phyloP scores from a whole-genome alignment of 2,113 vertebrate genomes.

The Craseonycteris thonglongyai region DNA sequence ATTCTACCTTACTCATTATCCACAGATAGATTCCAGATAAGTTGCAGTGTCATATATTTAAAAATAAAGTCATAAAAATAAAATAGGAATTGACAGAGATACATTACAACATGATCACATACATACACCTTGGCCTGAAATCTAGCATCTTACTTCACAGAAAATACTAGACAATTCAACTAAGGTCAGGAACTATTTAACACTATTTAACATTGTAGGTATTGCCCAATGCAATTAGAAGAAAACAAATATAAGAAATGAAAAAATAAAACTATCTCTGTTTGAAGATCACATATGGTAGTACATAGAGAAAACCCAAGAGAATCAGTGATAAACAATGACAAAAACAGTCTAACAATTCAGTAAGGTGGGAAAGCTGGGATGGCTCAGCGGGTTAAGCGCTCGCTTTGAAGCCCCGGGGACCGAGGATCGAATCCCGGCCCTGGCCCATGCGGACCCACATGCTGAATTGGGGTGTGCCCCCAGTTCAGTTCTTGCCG shows the following conservation, averaged over 20 bases:
- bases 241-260: not conserved
- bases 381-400: too few relatives aligned
- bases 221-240: not conserved
- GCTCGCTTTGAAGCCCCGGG: too few relatives aligned
- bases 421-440: too few relatives aligned
- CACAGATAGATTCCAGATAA: not conserved
- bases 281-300: not conserved
- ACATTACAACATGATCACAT: not conserved
- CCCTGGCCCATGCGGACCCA: too few relatives aligned
- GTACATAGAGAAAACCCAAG: slow-evolving; percentile 9
- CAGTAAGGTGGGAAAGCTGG: not conserved
- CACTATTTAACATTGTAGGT: not conserved
- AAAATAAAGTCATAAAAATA: slow-evolving; percentile 29
- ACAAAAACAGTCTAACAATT: slow-evolving; percentile 20
- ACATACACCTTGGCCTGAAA: not conserved
- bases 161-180: not conserved
- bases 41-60: not conserved
- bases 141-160: not conserved
- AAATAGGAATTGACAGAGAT: not conserved
- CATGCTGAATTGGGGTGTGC: too few relatives aligned
- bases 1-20: not conserved
- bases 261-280: not conserved
- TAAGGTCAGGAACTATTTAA: not conserved
- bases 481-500: too few relatives aligned
- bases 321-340: not conserved